phyloP scores from a whole-genome alignment of 2,888 invertebrate species.

The Drosophila neonasuta region DNA sequence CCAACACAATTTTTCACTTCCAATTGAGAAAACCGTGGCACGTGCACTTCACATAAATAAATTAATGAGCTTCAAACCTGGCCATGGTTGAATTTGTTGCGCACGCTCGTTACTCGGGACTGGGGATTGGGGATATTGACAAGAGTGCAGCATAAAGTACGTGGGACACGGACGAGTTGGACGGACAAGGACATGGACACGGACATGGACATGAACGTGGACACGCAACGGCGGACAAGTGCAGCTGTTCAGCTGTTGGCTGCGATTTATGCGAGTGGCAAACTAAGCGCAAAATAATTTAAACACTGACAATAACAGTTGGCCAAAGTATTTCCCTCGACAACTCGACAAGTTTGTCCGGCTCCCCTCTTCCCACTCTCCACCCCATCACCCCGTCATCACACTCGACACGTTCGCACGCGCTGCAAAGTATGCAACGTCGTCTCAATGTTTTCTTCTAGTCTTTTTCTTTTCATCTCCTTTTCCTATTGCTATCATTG shows the following conservation, averaged over 20 bases:
- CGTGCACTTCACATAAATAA: conserved; percentile 79
- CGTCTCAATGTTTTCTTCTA: conserved; percentile 23
- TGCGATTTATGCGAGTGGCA: conserved; percentile 74
- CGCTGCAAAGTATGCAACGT: conserved; percentile 51
- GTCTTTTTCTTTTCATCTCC: conserved; percentile 22
- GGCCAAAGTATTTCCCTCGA: conserved; percentile 63
- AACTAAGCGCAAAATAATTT: conserved; percentile 78
- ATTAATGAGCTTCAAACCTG: conserved; percentile 72
- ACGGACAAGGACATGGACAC: conserved; percentile 18
- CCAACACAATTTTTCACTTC: conserved; percentile 75
- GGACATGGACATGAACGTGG: conserved; percentile 35
- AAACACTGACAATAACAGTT: conserved; percentile 78
- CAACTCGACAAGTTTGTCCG: conserved; percentile 58
- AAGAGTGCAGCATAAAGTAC: conserved; percentile 11
- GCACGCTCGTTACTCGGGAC: conserved; percentile 18
- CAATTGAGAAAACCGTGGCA: conserved; percentile 71
- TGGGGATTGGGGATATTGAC: conserved; percentile 14
- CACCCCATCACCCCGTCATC: conserved; percentile 5
- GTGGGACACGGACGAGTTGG: not conserved
- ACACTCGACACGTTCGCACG: conserved; percentile 75
- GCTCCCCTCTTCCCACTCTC: not conserved
- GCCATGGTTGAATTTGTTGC: conserved; percentile 37
- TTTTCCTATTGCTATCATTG: conserved; percentile 65
- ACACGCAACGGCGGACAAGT: conserved; percentile 52
- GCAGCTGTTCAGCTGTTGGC: conserved; percentile 45